phyloP scores from a whole-genome alignment of 2,797 vertebrate genomes.

The Craterocephalus amniculus region DNA sequence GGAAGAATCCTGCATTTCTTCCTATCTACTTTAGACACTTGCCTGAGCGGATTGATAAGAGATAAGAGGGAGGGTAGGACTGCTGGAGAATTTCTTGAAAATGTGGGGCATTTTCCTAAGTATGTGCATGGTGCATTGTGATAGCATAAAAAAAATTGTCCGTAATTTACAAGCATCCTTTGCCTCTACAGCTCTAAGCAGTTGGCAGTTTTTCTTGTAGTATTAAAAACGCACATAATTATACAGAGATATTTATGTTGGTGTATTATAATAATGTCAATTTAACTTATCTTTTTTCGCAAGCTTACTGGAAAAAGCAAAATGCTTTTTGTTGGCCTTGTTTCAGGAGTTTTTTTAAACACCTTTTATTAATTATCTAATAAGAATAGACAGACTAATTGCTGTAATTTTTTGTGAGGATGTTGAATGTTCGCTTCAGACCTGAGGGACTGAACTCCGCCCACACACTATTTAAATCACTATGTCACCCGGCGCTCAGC shows the following conservation, averaged over 20 bases:
- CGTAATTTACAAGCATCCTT: neutral
- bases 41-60: slow-evolving; percentile 58
- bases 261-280: neutral
- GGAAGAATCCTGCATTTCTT: slow-evolving; percentile 13
- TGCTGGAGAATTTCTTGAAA: slow-evolving; percentile 49
- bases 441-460: slow-evolving; percentile 63
- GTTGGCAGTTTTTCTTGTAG: neutral
- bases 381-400: neutral
- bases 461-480: slow-evolving; percentile 82
- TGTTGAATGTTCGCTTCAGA: neutral
- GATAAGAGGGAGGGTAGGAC: slow-evolving; percentile 12
- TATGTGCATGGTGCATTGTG: neutral
- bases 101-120: slow-evolving; percentile 1
- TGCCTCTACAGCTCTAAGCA: neutral
- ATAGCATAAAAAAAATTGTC: neutral
- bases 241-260: neutral
- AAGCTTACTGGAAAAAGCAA: neutral
- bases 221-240: neutral
- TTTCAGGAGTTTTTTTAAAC: neutral
- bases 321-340: neutral
- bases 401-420: neutral
- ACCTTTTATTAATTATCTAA: neutral
- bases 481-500: slow-evolving; percentile 59
- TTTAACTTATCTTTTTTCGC: neutral
- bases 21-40: slow-evolving; percentile 64